These are phyloP conservation scores for Philereme vetulata DNA, from an alignment of 2,888 invertebrate genomes.

Conservation along the genomic window DNA sequence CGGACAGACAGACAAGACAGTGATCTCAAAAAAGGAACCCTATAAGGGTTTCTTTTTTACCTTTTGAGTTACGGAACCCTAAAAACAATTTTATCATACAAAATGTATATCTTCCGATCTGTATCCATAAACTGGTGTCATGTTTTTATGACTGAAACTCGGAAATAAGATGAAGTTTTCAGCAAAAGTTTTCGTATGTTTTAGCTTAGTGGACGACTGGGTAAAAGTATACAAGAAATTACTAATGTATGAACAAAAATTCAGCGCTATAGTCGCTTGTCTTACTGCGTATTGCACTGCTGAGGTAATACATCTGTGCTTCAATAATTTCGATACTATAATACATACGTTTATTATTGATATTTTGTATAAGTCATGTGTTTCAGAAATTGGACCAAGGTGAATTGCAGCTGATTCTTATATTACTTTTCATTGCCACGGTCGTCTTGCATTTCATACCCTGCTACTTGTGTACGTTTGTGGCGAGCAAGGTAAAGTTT, in stretches of 20 bases:
- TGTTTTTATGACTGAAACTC: too few relatives aligned
- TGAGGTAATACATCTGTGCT: conserved; percentile 43
- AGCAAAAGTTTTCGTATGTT: conserved; percentile 27
- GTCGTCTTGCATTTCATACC: conserved; percentile 20
- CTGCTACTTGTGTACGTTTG: conserved; percentile 25
- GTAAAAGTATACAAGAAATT: conserved; percentile 58
- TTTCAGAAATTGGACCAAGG: conserved; percentile 32
- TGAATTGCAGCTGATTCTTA: conserved; percentile 22
- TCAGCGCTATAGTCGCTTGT: conserved; percentile 54
- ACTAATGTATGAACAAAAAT: conserved; percentile 59
- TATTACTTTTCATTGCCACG: conserved; percentile 17
- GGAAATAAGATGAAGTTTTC: too few relatives aligned
- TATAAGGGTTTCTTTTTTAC: too few relatives aligned
- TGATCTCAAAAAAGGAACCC: too few relatives aligned
- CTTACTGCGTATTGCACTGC: conserved; percentile 56
- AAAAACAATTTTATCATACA: too few relatives aligned
- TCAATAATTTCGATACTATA: neutral
- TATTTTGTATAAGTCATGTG: neutral
- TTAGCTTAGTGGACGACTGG: conserved; percentile 56
- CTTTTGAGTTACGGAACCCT: too few relatives aligned
- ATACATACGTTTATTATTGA: too few relatives aligned
- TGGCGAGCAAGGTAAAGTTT: conserved; percentile 25
- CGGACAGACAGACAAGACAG: too few relatives aligned
- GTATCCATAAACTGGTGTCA: too few relatives aligned
- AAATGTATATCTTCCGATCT: too few relatives aligned